Percentiles rank a stretch among this genome's conserved stretches.
These are phyloP conservation scores for Rhinella marina DNA, from an alignment of 2,797 vertebrate species.

Conservation along the genomic window DNA sequence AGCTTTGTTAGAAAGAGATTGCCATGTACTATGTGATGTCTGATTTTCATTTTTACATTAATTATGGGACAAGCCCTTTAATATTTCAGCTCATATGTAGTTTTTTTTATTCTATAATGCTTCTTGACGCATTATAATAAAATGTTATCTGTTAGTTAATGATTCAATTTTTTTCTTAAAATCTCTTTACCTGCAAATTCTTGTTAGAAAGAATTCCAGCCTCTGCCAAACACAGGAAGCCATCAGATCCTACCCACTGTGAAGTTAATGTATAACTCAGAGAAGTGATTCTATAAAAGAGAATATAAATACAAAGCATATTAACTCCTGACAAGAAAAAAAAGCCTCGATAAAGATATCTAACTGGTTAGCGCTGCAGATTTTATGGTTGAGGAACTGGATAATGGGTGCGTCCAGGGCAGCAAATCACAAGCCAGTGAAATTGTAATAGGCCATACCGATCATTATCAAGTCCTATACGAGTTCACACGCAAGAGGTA, in stretches of 20 bases:
- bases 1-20: too few species aligned
- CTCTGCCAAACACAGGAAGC: constrained; percentile 26
- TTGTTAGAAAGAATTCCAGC: constrained; percentile 18
- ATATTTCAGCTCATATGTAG: background rate
- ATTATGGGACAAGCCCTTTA: too few species aligned
- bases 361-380: constrained; percentile 71
- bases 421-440: constrained; percentile 78
- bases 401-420: constrained; percentile 81
- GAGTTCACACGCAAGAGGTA: constrained; percentile 68
- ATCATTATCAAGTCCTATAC: constrained; percentile 72
- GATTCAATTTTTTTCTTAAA: background rate
- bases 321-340: constrained; percentile 43
- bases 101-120: background rate
- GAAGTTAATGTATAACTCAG: constrained; percentile 81
- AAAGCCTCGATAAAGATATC: constrained; percentile 73
- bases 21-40: too few species aligned
- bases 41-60: too few species aligned
- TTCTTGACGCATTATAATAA: background rate
- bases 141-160: background rate
- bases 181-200: constrained; percentile 25
- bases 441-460: constrained; percentile 74
- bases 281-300: constrained; percentile 77
- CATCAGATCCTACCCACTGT: constrained; percentile 52
- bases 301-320: constrained; percentile 70
- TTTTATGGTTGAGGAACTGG: constrained; percentile 84